Conservation (phyloP, 1,140 invertebrate genomes). For the Helicoverpa armigera region DNA sequence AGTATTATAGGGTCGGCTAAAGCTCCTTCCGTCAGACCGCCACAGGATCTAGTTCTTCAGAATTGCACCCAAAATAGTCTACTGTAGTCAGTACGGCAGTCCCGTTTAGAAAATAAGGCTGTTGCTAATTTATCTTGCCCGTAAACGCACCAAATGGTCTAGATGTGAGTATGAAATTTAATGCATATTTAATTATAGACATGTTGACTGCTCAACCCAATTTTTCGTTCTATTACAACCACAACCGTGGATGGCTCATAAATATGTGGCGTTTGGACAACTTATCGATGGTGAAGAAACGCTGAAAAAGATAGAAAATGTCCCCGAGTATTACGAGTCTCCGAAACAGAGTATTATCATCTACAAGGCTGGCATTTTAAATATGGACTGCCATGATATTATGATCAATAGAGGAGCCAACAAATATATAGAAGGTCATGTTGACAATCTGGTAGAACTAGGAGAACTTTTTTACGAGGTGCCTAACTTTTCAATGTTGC, state of each 20-base stretch:
- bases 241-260: constrained; percentile 91
- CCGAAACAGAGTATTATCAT: constrained; percentile 82
- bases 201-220: constrained; percentile 90
- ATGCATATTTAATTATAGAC: constrained; percentile 60
- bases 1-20: not conserved
- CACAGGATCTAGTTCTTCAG: no score
- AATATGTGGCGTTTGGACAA: constrained; percentile 93
- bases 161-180: no score
- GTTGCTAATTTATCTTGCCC: no score
- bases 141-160: no score
- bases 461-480: constrained; percentile 70
- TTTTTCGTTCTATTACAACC: constrained; percentile 93
- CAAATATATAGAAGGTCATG: constrained; percentile 75
- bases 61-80: no score
- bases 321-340: constrained; percentile 84
- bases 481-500: constrained; percentile 21
- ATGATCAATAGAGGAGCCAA: constrained; percentile 69
- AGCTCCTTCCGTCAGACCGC: no score
- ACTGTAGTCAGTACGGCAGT: no score
- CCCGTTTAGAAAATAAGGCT: no score
- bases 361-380: constrained; percentile 68
- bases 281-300: constrained; percentile 86
- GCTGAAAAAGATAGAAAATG: constrained; percentile 82
- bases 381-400: constrained; percentile 76
- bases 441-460: constrained; percentile 69